Conservation (phyloP, 2,888 invertebrate species). For the Brachyopa scutellaris region DNA sequence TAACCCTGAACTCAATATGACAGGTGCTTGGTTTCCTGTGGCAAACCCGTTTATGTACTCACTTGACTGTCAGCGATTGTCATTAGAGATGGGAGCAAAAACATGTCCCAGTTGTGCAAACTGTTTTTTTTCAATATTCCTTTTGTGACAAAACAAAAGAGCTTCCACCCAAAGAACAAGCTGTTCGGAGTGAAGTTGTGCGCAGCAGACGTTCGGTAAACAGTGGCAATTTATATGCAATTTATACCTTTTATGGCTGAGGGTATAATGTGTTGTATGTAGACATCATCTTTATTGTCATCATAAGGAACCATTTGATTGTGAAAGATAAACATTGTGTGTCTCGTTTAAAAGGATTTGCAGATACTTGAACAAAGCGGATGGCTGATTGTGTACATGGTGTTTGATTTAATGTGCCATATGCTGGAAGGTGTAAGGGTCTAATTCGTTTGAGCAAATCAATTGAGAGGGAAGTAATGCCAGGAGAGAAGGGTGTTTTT, state of each 20-base stretch:
- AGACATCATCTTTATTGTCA: conserved; percentile 30
- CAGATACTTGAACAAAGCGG: conserved; percentile 35
- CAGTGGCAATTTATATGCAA: conserved; percentile 62
- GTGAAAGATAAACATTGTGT: conserved; percentile 51
- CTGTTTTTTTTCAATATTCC: neutral
- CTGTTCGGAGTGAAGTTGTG: conserved; percentile 6
- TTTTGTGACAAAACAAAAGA: conserved; percentile 45
- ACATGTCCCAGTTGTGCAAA: conserved; percentile 38
- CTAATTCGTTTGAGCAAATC: neutral
- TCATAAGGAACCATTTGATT: conserved; percentile 56
- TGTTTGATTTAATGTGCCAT: conserved; percentile 36
- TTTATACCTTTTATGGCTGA: conserved; percentile 56
- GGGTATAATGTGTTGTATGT: conserved; percentile 44
- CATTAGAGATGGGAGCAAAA: conserved; percentile 21
- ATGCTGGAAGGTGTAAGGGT: neutral
- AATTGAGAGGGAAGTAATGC: neutral
- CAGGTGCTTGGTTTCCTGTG: conserved; percentile 26
- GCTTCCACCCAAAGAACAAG: conserved; percentile 2
- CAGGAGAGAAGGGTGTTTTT: too few relatives aligned
- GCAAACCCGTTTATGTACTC: conserved; percentile 9
- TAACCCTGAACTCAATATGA: conserved; percentile 43
- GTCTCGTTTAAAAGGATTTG: conserved; percentile 46
- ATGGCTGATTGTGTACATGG: conserved; percentile 17
- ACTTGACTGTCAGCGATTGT: conserved; percentile 27
- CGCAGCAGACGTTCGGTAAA: conserved; percentile 48